Percentiles rank a stretch among this genome's conserved stretches.
Conservation (phyloP, 1,140 invertebrate genomes). For the Procambarus clarkii region DNA sequence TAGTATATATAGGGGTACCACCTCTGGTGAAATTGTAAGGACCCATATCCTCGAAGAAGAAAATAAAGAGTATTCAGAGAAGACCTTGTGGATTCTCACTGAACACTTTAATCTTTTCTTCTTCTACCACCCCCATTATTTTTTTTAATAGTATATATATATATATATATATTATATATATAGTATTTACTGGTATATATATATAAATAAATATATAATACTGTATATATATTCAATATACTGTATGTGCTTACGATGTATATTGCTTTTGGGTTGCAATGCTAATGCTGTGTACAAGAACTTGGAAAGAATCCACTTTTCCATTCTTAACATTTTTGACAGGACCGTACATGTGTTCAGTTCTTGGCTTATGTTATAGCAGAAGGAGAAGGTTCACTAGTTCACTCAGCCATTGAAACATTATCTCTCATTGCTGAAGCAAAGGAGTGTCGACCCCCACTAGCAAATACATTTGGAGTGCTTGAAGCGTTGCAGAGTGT, state of each 20-base stretch:
- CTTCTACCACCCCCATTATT: too few relatives aligned
- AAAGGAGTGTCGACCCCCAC: slow-evolving; percentile 64
- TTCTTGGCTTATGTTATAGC: slow-evolving; percentile 73
- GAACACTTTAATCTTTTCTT: too few relatives aligned
- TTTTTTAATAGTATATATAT: too few relatives aligned
- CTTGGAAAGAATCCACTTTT: background rate
- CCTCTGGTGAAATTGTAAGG: too few relatives aligned
- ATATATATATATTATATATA: too few relatives aligned
- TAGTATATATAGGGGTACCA: too few relatives aligned
- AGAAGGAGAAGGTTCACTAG: slow-evolving; percentile 68
- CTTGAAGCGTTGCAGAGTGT: slow-evolving; percentile 71
- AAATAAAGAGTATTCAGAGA: too few relatives aligned
- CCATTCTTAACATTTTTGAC: background rate
- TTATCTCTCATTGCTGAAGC: slow-evolving; percentile 69
- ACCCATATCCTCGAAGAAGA: too few relatives aligned
- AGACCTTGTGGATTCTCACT: too few relatives aligned
- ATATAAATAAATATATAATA: too few relatives aligned
- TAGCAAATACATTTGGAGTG: slow-evolving; percentile 72
- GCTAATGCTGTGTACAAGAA: background rate
- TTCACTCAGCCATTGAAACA: slow-evolving; percentile 69
- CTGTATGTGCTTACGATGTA: background rate
- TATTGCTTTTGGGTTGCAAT: background rate
- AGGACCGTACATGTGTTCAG: slow-evolving; percentile 73
- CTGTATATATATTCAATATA: background rate
- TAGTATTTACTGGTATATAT: too few relatives aligned